These are phyloP conservation scores for Dasyornis broadbenti DNA, from an alignment of 2,113 vertebrate species.

Conservation along the genomic window DNA sequence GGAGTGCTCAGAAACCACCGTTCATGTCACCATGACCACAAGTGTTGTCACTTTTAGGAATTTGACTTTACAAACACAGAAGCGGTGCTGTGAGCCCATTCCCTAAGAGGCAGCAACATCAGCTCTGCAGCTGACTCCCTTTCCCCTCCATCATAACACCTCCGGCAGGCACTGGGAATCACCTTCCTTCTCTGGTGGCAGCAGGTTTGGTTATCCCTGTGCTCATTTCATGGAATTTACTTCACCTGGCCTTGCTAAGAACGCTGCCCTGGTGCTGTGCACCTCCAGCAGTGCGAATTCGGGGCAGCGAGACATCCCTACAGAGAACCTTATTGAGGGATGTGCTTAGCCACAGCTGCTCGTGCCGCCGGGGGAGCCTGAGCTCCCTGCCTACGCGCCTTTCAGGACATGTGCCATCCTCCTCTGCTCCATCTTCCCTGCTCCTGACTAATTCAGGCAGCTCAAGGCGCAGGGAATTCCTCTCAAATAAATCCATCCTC, in stretches of 20 bases:
- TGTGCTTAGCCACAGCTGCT: fast-evolving
- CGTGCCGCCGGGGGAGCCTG: not conserved
- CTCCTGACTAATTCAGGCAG: not conserved
- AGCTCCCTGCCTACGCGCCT: not conserved
- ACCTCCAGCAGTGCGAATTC: fast-evolving
- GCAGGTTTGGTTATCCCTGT: not conserved
- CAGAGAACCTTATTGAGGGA: not conserved
- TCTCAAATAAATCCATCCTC: not conserved
- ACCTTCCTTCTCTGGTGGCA: not conserved
- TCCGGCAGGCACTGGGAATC: not conserved
- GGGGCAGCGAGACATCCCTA: fast-evolving
- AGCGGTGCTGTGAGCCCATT: fast-evolving
- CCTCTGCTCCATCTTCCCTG: not conserved
- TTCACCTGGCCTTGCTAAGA: not conserved
- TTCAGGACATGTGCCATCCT: not conserved
- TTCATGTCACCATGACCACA: not conserved
- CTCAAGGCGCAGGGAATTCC: not conserved
- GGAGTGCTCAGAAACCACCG: not conserved
- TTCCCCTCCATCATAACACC: not conserved
- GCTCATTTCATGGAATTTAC: not conserved
- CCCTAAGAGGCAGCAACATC: not conserved
- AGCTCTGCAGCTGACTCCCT: not conserved
- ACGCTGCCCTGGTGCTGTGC: fast-evolving
- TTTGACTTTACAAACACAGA: not conserved
- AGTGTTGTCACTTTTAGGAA: not conserved